Percentiles rank a stretch among this genome's conserved stretches.
These are phyloP conservation scores for Butastur rufipennis DNA, from an alignment of 2,113 vertebrate genomes.

Conservation along the genomic window DNA sequence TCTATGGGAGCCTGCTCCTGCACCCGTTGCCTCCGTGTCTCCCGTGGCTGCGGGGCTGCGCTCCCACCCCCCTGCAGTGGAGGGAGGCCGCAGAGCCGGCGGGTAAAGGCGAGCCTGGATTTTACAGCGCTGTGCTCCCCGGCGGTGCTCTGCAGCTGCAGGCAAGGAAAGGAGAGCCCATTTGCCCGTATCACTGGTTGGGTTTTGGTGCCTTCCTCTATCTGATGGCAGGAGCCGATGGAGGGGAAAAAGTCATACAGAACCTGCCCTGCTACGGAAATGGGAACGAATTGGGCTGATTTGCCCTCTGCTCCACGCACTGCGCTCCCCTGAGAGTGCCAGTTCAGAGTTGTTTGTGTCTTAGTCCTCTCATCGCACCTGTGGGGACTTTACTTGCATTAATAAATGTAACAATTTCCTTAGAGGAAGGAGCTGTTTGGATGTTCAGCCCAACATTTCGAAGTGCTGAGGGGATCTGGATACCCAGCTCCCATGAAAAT, in stretches of 20 bases:
- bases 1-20: background rate
- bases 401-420: background rate
- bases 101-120: background rate
- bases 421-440: background rate
- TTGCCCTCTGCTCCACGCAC: background rate
- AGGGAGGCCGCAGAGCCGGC: background rate
- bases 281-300: rapidly evolving
- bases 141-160: background rate
- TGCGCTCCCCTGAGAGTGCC: background rate
- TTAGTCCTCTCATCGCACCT: background rate
- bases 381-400: background rate
- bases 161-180: background rate
- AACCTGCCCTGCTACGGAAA: background rate
- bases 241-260: rapidly evolving
- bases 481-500: background rate
- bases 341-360: background rate
- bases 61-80: background rate
- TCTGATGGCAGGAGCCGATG: background rate
- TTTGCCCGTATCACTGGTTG: rapidly evolving
- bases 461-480: background rate
- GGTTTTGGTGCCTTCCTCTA: background rate
- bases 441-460: background rate
- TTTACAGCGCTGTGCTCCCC: background rate
- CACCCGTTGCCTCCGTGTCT: background rate
- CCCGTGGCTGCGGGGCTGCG: background rate